Evolutionary conservation across 2,113 vertebrate genomes (phyloP).

Genomic region (Laterallus jamaicensis): DNA sequence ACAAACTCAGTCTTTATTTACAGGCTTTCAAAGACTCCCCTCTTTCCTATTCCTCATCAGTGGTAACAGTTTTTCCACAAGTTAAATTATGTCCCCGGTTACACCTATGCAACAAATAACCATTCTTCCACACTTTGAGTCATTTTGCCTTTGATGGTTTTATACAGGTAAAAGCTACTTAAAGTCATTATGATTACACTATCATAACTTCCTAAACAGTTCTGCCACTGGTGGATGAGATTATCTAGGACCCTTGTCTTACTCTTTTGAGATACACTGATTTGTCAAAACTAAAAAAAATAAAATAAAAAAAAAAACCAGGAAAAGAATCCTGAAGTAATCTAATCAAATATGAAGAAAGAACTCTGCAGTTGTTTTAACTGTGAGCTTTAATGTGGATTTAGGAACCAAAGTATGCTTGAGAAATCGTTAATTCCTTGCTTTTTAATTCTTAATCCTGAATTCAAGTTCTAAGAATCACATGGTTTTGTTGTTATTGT

Average conservation of each 20-base stretch:
- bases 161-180: neutral
- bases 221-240: neutral
- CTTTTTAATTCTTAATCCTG: neutral
- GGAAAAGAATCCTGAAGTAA: neutral
- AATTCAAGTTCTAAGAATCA: neutral
- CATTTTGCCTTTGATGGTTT: neutral
- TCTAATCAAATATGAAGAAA: neutral
- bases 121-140: neutral
- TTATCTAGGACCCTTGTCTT: neutral
- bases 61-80: neutral
- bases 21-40: neutral
- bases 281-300: neutral
- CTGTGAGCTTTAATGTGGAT: neutral
- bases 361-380: neutral
- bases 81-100: neutral
- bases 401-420: neutral
- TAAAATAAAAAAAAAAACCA: neutral
- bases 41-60: neutral
- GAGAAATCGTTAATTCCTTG: neutral
- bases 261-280: neutral
- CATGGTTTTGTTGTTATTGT: neutral
- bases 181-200: neutral
- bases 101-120: neutral
- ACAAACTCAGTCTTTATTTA: neutral
- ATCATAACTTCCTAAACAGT: neutral